Evolutionary conservation across 2,888 invertebrate genomes (phyloP), one percentile per base, ranked within the genome.

Genomic region (Napeogenes inachia): DNA sequence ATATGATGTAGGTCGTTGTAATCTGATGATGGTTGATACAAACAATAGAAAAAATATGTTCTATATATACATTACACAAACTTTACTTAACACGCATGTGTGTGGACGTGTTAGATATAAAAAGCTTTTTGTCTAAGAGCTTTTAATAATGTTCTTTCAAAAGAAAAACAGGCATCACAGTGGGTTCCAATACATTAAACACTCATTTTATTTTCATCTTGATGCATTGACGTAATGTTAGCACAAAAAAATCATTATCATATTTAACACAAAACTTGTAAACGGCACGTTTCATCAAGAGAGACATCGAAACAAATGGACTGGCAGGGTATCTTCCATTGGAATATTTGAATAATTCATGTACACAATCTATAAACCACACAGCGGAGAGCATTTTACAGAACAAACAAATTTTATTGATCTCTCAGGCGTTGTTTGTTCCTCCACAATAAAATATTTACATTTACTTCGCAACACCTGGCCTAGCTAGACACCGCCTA

Each of bases 401-500:
- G 82, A 89, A 87, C 84, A 90, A 89, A 89, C 89, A 88, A 89
- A 89, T 89, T 89, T 89, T 89, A 90, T 89, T 89, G 90, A 89
- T 89, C 90, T 89, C 90, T 72, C 81, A 82, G 89, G 90, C 85
- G 82, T 80, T 86, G 87, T 90, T 89, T 87, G 85, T 82, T 76
- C 84, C 82, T 79, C 81, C 80, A 85, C 85, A 87, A 87, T 89
- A 85, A 87, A 89, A 88, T 89, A 89, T 90, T 90, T 88, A 89
- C 88, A 85, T 89, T 86, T 87, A 86, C 87, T 89, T 82, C 76
- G 83, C 81, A 84, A 79, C 86, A 87, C 87, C 87, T 87, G 85
- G 81, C 78, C 80, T 82, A 78, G 76, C 78, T 77, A 80, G 79
- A 75, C 74, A 75, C 73, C 78, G 73, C 80, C 79, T 76, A 78